These are phyloP conservation scores for Lophius piscatorius DNA, from an alignment of 2,113 vertebrate genomes.

Conservation along the genomic window DNA sequence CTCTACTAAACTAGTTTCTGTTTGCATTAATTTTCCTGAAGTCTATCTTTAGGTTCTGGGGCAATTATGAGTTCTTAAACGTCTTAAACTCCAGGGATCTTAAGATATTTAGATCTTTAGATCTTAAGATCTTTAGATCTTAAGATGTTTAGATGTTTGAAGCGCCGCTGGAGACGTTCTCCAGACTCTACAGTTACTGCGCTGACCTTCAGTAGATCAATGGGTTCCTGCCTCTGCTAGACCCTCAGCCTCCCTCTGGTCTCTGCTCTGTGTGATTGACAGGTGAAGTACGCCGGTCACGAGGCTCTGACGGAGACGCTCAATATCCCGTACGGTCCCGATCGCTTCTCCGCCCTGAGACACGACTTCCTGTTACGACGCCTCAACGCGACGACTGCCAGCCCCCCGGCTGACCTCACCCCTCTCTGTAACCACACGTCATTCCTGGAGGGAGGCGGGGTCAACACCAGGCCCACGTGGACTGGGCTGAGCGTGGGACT, in stretches of 20 bases:
- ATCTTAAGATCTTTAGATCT: no score
- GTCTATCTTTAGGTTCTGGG: no score
- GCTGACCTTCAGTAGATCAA: no score
- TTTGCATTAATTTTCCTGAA: no score
- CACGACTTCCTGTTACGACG: slow-evolving; percentile 65
- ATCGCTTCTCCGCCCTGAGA: slow-evolving; percentile 63
- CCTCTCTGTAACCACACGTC: slow-evolving; percentile 17
- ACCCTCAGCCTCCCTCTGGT: not conserved
- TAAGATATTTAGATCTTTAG: no score
- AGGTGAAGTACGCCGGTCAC: slow-evolving; percentile 72
- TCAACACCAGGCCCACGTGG: not conserved
- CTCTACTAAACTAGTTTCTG: no score
- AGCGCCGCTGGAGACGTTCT: no score
- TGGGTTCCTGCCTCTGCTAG: no score
- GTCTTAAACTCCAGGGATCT: no score
- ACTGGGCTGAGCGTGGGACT: not conserved
- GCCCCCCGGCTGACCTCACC: not conserved
- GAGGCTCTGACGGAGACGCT: slow-evolving; percentile 63
- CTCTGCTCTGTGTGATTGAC: slow-evolving; percentile 21
- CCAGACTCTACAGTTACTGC: no score
- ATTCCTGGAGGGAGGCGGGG: not conserved
- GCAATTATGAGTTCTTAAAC: no score
- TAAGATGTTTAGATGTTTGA: no score
- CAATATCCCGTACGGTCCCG: slow-evolving; percentile 53
- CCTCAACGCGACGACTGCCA: not conserved